phyloP scores from a whole-genome alignment of 2,888 invertebrate species.

The Eilema sororculum region DNA sequence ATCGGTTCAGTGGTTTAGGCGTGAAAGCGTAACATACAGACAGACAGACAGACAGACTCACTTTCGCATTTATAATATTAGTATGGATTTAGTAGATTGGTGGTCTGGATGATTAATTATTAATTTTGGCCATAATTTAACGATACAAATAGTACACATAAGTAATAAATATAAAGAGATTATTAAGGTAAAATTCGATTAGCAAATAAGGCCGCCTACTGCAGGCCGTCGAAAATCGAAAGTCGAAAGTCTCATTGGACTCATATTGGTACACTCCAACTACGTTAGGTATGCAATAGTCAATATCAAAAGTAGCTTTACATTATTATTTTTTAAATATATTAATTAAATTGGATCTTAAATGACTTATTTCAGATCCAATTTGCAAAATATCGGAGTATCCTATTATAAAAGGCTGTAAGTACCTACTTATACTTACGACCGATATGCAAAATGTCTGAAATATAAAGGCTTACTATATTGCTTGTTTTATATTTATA shows the following conservation, averaged over 20 bases:
- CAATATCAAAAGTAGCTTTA: constrained; percentile 29
- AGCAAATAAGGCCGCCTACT: constrained; percentile 43
- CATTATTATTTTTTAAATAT: too few species aligned
- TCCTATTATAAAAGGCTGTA: neutral
- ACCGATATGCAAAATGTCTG: neutral
- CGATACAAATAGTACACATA: constrained; percentile 36
- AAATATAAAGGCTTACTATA: neutral
- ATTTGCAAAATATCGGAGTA: too few species aligned
- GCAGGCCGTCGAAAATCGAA: constrained; percentile 38
- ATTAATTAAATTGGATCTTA: too few species aligned
- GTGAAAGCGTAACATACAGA: too few species aligned
- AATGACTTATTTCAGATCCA: too few species aligned
- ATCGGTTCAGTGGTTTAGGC: too few species aligned
- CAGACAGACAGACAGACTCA: too few species aligned
- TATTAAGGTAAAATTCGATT: constrained; percentile 49
- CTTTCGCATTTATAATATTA: too few species aligned
- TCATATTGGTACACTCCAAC: constrained; percentile 34
- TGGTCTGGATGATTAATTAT: neutral
- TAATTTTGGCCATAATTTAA: constrained; percentile 25
- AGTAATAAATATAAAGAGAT: constrained; percentile 39
- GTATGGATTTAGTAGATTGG: too few species aligned
- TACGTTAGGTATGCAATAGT: constrained; percentile 37
- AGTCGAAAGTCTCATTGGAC: constrained; percentile 40
- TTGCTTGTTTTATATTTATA: neutral
- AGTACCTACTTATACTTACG: neutral